Base-by-base conservation (phyloP, 1,140 invertebrate species). In the Apis cerana region DNA sequence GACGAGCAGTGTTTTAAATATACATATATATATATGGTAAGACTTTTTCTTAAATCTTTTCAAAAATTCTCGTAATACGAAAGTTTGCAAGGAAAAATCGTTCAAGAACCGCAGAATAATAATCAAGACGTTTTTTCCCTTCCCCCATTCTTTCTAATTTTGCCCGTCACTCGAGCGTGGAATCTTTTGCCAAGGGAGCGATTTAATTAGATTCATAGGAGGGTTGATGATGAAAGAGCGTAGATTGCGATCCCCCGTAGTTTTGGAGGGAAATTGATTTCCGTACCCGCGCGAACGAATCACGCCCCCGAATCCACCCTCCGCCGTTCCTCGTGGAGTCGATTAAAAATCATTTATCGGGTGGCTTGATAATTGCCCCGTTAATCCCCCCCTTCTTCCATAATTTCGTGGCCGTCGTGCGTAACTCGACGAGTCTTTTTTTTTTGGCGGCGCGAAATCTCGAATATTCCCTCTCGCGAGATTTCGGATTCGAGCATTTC, bases 241-340 rank as follows among this genome's bases (percentile, higher is more conserved):
- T 33, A 56, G 52, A 71, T 71, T 33, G 50, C 23, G 69, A 56
- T 56, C 69, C 19, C 7, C 23, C 23, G 50, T 21, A 56, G 69
- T 56, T 71, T 56, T 71, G 69, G 69, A 71, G 69, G 48, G 50
- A 71, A 58, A 58, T 72, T 58, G 27, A 72, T 43, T 72, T 43
- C 19, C 19, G 23, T 33, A 52, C 13, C 19, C 33, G 15, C 13
- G 50, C 48, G 9, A 52, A 12, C 11, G 69, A 52, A 52, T 17
- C 48, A 15, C 50, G 69, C n/a, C 17, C 56, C 15, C 15, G 50
- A 21, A 23, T 23, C 48, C 23, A 33, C 10, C 65, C 52, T 1
- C 13, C 13, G 10, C 23, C 61, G 23, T 1, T 9, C 17, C 19
- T 65, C 33, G 71, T 48, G 27, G 56, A 48, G 61, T 74, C 56